Evolutionary conservation across 2,888 invertebrate genomes (phyloP), one percentile per base, ranked within the genome.

Genomic region (Chironomus riparius): DNA sequence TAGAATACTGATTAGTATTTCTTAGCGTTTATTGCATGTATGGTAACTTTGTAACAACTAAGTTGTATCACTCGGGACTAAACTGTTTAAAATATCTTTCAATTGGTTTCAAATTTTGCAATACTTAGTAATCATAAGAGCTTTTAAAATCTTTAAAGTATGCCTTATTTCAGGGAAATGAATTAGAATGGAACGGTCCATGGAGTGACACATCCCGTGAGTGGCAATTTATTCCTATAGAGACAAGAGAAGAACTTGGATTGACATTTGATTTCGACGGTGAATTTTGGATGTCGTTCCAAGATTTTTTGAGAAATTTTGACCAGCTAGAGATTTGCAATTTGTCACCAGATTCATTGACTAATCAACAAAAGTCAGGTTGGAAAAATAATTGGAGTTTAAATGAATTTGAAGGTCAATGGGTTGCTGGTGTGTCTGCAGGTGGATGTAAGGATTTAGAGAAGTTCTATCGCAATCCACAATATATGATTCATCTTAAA

Each of bases 211-310:
- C 90, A 78, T 95, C 97, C 1, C 90, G 92, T 0, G 96, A 97
- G 84, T 98, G 98, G 96, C 88, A 92, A 38, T 92, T 89, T 80
- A 93, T 98, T 75, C 91, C 94, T 0, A 90, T 93, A 56, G 88
- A 91, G 0, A 93, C 94, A 80, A 95, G 94, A 83, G 89, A 92
- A 78, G 92, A 92, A 77, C 85, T 98, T 77, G 97, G 97, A 0
- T 85, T 98, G 70, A 92, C 90, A 0, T 95, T 96, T 79, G 94
- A 94, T 79, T 88, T 92, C 4, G 98, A 98, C 81, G 98, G 98
- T 0, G 98, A 98, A 85, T 98, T 98, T 84, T 98, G 98, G 98
- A 97, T 97, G 92, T 91, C 95, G 0, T 96, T 89, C 83, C 91
- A 91, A 81, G 98, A 98, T 83, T 97, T 96, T 81, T 86, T 91